These are phyloP conservation scores for Zootermopsis nevadensis DNA, from an alignment of 2,888 invertebrate genomes.

Conservation along the genomic window DNA sequence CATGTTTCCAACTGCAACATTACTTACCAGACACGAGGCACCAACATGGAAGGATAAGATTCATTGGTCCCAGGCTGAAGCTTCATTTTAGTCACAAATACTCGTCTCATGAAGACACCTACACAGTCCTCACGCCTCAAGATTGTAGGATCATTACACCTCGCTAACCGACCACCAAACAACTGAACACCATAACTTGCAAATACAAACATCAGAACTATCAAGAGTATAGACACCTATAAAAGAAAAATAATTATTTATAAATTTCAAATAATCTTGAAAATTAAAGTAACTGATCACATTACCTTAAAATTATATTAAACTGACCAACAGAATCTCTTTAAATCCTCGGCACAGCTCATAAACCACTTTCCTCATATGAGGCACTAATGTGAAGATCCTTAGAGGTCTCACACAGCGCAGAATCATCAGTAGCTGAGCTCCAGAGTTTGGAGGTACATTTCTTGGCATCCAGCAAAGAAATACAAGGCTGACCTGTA, in stretches of 20 bases:
- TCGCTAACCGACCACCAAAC: conserved; percentile 94
- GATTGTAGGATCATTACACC: conserved; percentile 96
- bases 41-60: conserved; percentile 93
- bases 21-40: conserved; percentile 93
- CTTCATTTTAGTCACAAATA: conserved; percentile 99
- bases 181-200: conserved; percentile 99
- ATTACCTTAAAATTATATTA: neutral
- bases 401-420: conserved; percentile 95
- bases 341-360: conserved; percentile 98
- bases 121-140: conserved; percentile 85
- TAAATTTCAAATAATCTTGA: no score
- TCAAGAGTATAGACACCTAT: conserved; percentile 93
- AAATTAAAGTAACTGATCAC: no score
- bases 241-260: conserved; percentile 52
- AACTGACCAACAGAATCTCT: conserved; percentile 91
- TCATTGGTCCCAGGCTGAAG: conserved; percentile 84
- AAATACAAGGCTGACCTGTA: conserved; percentile 92
- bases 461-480: conserved; percentile 95
- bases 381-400: conserved; percentile 98
- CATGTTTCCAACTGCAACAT: no score
- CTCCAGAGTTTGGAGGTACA: conserved; percentile 93
- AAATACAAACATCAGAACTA: conserved; percentile 98
- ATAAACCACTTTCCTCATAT: conserved; percentile 99
- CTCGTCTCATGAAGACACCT: conserved; percentile 93
- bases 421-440: conserved; percentile 95